phyloP scores from a whole-genome alignment of 2,113 vertebrate genomes.

The Amblyopsis rosae region DNA sequence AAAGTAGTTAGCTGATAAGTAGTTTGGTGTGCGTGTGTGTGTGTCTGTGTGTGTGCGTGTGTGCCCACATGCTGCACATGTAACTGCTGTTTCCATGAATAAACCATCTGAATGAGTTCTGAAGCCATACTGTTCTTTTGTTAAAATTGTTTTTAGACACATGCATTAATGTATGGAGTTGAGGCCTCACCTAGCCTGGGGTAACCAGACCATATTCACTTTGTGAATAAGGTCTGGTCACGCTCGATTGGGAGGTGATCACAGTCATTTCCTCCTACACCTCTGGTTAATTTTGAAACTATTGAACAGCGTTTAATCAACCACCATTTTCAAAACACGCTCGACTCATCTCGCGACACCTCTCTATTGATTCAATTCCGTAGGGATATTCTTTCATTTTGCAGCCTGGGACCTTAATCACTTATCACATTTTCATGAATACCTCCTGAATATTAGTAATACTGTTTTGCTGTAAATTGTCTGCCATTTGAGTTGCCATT shows the following conservation, averaged over 20 bases:
- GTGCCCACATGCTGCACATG: background rate
- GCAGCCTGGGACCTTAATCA: slow-evolving; percentile 47
- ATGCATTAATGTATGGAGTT: too few relatives aligned
- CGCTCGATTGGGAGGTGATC: too few relatives aligned
- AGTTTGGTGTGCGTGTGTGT: background rate
- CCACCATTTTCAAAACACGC: too few relatives aligned
- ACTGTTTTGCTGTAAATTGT: slow-evolving; percentile 70
- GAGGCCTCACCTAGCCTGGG: too few relatives aligned
- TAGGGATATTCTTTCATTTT: slow-evolving; percentile 40
- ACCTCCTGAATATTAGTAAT: slow-evolving; percentile 74
- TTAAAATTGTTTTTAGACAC: too few relatives aligned
- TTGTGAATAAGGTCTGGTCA: too few relatives aligned
- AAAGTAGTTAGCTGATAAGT: background rate
- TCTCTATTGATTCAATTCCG: slow-evolving; percentile 16
- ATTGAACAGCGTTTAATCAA: too few relatives aligned
- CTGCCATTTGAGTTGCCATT: slow-evolving; percentile 49
- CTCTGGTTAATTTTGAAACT: too few relatives aligned
- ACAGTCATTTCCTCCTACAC: too few relatives aligned
- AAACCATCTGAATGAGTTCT: background rate
- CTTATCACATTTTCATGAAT: slow-evolving; percentile 65
- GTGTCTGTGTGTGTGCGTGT: background rate
- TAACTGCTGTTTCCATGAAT: background rate
- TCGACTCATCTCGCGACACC: too few relatives aligned
- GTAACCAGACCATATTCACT: too few relatives aligned
- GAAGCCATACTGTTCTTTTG: too few relatives aligned